A percentile compares a stretch with the other conserved stretches of the same genome.
Conservation (phyloP, 2,113 vertebrate genomes). For the Oxygymnocypris stewartii region DNA sequence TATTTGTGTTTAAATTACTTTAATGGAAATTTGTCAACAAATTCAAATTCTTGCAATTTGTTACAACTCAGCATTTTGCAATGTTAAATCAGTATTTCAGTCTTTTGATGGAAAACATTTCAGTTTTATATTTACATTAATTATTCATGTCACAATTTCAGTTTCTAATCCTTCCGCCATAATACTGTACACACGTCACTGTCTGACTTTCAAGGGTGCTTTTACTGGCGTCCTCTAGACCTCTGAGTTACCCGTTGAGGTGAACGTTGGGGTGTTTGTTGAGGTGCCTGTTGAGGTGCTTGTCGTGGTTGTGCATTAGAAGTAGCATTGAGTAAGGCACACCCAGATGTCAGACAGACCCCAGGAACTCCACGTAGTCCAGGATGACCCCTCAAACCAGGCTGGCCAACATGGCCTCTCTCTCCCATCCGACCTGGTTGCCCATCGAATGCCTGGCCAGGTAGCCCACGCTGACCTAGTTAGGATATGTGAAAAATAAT, state of each 20-base stretch:
- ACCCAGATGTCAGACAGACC: constrained; percentile 73
- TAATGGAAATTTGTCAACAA: constrained; percentile 1
- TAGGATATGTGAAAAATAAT: background rate
- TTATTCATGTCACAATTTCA: constrained; percentile 39
- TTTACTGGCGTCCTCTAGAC: constrained; percentile 67
- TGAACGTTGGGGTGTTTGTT: background rate
- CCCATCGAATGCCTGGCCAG: constrained; percentile 73
- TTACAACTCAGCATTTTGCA: background rate
- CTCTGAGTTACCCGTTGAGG: constrained; percentile 39
- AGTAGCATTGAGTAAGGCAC: constrained; percentile 62
- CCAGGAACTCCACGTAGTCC: constrained; percentile 77
- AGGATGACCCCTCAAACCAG: constrained; percentile 73
- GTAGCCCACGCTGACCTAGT: constrained; percentile 75
- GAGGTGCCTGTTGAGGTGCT: constrained; percentile 37
- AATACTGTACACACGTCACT: constrained; percentile 39
- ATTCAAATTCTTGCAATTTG: background rate
- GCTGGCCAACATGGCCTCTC: constrained; percentile 70
- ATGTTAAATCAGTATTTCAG: constrained; percentile 23
- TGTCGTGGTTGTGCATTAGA: constrained; percentile 48
- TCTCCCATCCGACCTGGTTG: constrained; percentile 75
- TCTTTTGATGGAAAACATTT: constrained; percentile 33
- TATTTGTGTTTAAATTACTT: constrained; percentile 20
- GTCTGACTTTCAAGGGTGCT: constrained; percentile 5
- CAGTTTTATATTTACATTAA: constrained; percentile 71
- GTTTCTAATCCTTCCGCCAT: constrained; percentile 6